Evolutionary conservation across 2,113 vertebrate species (phyloP).

Genomic region (Helogale parvula): DNA sequence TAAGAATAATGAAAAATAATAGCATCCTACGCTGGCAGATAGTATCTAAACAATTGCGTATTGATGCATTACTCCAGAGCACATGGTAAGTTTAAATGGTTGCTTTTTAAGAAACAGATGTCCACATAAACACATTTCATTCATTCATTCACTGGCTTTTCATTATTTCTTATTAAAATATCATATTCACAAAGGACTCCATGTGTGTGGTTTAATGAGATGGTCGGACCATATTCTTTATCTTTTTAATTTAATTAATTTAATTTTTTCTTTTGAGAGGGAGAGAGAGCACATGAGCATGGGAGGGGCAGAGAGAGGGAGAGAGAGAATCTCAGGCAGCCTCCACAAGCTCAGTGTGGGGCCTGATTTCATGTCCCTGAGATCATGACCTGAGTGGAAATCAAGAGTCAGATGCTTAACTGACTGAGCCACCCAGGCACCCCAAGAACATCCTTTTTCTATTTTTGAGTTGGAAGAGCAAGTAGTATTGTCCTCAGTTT

Average conservation of each 20-base stretch:
- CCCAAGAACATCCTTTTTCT: not conserved
- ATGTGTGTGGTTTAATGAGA: not conserved
- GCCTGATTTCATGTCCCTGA: too few relatives aligned
- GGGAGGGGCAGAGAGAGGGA: too few relatives aligned
- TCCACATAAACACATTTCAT: not conserved
- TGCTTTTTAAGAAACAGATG: not conserved
- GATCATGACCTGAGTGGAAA: too few relatives aligned
- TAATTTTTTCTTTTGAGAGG: too few relatives aligned
- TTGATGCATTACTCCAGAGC: not conserved
- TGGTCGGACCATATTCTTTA: not conserved
- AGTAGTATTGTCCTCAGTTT: not conserved
- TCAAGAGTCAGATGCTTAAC: too few relatives aligned
- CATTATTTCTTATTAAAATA: conserved; percentile 11
- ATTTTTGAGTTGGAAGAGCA: not conserved
- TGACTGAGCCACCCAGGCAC: too few relatives aligned
- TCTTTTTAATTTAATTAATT: too few relatives aligned
- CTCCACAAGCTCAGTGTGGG: too few relatives aligned
- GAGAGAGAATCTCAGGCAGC: too few relatives aligned
- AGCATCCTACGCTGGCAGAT: not conserved
- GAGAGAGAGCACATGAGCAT: too few relatives aligned
- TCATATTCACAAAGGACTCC: not conserved
- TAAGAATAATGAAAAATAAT: not conserved
- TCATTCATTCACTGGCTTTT: not conserved
- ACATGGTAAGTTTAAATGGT: not conserved
- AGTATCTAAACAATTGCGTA: not conserved